phyloP scores from a whole-genome alignment of 1,140 invertebrate species.

The Pseudomyrmex dendroicus region DNA sequence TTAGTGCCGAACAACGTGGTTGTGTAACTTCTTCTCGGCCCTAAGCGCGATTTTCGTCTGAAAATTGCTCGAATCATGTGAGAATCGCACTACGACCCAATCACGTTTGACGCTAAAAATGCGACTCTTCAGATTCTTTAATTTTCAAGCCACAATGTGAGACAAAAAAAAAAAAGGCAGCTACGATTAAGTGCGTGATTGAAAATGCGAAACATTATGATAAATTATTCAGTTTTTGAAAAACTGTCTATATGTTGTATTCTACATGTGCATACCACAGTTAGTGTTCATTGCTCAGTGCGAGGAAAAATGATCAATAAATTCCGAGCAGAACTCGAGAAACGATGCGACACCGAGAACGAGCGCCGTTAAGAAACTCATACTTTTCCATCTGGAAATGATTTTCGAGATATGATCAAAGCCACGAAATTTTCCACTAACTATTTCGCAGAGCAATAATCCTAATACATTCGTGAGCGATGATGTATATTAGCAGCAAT shows the following conservation, averaged over 20 bases:
- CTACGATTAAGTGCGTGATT: not conserved
- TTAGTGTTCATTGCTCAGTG: conserved; percentile 69
- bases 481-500: conserved; percentile 50
- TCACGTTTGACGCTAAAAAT: not conserved
- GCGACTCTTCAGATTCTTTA: not conserved
- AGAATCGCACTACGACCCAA: no score
- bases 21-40: no score
- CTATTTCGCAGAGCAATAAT: conserved; percentile 64
- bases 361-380: conserved; percentile 13
- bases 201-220: conserved; percentile 33
- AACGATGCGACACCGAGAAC: conserved; percentile 28
- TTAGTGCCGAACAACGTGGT: not conserved
- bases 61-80: no score
- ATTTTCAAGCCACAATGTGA: not conserved
- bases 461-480: conserved; percentile 13
- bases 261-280: conserved; percentile 56
- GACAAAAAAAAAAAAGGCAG: not conserved
- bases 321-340: conserved; percentile 27
- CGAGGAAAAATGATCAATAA: conserved; percentile 21
- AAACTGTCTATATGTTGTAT: conserved; percentile 13
- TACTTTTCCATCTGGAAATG: not conserved
- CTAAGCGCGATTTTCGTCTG: no score
- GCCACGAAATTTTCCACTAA: conserved; percentile 26
- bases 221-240: conserved; percentile 15
- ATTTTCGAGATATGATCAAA: not conserved